A percentile compares a stretch with the other conserved stretches of the same genome.
phyloP scores from a whole-genome alignment of 2,888 invertebrate species.

The Hoplodrina ambigua region DNA sequence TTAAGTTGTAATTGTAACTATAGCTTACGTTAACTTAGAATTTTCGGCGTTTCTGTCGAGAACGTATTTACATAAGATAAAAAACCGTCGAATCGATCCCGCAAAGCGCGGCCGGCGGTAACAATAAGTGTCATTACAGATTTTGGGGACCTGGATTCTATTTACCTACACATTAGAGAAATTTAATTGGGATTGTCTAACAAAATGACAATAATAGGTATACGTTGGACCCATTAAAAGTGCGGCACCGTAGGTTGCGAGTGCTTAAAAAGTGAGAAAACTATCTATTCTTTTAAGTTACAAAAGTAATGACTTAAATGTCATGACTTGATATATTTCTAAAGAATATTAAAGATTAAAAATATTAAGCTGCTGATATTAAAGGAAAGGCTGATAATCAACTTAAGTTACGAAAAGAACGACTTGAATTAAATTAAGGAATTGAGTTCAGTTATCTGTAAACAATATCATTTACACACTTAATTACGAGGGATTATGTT shows the following conservation, averaged over 20 bases:
- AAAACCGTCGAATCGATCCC: slow-evolving; percentile 19
- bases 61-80: slow-evolving; percentile 27
- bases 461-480: slow-evolving; percentile 50
- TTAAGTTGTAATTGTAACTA: background rate
- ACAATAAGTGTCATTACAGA: background rate
- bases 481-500: slow-evolving; percentile 51
- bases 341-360: background rate
- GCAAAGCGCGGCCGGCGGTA: background rate
- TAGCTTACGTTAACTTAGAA: background rate
- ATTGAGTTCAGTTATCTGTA: slow-evolving; percentile 30
- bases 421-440: background rate
- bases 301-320: background rate
- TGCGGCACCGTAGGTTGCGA: no score
- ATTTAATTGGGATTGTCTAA: no score
- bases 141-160: background rate
- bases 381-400: background rate
- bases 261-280: no score
- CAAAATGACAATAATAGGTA: no score
- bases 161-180: background rate
- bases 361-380: background rate
- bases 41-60: background rate
- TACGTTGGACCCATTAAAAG: no score
- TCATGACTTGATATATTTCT: background rate
- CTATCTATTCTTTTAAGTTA: background rate
- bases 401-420: no score